Evolutionary conservation across 2,888 invertebrate genomes (phyloP).

Genomic region (Tenthredo livida): DNA sequence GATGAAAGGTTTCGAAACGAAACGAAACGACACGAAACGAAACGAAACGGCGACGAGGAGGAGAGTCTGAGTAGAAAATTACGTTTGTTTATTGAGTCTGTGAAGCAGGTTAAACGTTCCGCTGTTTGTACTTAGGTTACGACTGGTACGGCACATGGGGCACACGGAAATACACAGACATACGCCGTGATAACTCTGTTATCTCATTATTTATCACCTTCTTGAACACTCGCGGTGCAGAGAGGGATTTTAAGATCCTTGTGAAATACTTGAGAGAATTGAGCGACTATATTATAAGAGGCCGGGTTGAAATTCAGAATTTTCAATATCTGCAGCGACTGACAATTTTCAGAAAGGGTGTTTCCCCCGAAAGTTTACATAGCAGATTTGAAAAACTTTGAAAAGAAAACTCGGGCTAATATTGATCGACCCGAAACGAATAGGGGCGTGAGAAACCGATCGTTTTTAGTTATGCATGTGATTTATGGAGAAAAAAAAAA

Average conservation of each 20-base stretch:
- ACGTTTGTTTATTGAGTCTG: constrained; percentile 31
- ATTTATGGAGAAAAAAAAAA: too few species aligned
- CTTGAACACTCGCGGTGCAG: neutral
- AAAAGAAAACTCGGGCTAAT: too few species aligned
- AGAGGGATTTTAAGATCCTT: neutral
- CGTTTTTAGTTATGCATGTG: too few species aligned
- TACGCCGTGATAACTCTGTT: constrained; percentile 20
- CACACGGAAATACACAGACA: neutral
- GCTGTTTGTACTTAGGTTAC: constrained; percentile 21
- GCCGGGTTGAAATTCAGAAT: too few species aligned
- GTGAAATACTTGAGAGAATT: too few species aligned
- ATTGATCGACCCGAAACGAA: too few species aligned
- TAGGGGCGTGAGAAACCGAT: too few species aligned
- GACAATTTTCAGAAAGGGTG: too few species aligned
- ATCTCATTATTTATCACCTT: constrained; percentile 18
- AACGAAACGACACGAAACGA: neutral
- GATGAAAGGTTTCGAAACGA: constrained; percentile 28
- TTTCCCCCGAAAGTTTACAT: too few species aligned
- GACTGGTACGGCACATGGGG: neutral
- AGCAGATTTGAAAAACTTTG: too few species aligned
- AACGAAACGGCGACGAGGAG: neutral
- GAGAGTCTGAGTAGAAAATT: neutral
- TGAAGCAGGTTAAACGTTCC: constrained; percentile 25
- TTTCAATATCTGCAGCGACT: too few species aligned
- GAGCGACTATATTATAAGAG: too few species aligned